Conservation (phyloP, 1,140 invertebrate genomes). For the Whitmania pigra region DNA sequence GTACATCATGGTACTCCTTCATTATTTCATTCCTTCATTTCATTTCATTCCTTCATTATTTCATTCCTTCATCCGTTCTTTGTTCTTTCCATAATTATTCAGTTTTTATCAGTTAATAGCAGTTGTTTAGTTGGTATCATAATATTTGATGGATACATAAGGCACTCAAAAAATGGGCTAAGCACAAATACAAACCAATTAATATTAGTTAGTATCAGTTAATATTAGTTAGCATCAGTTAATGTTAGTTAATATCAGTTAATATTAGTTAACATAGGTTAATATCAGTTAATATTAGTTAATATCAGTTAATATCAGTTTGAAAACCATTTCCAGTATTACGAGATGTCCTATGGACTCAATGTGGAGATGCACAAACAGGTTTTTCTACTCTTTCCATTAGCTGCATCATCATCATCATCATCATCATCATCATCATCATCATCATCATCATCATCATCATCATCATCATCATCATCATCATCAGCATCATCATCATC, state of each 20-base stretch:
- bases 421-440: not conserved
- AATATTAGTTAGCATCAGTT: too few species aligned
- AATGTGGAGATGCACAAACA: constrained; percentile 99
- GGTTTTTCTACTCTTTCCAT: constrained; percentile 46
- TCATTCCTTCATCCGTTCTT: not conserved
- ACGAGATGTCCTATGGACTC: constrained; percentile 98
- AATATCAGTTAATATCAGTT: constrained; percentile 21
- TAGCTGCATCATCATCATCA: not conserved
- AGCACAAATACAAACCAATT: too few species aligned
- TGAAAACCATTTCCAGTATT: constrained; percentile 83
- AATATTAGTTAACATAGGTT: too few species aligned
- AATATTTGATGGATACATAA: too few species aligned
- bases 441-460: not conserved
- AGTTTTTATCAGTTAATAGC: too few species aligned
- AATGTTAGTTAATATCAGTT: too few species aligned
- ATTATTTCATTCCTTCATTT: not conserved
- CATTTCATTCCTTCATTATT: not conserved
- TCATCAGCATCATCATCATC: not conserved
- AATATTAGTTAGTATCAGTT: too few species aligned
- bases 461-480: not conserved
- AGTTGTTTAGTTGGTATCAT: too few species aligned
- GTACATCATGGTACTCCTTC: constrained; percentile 63
- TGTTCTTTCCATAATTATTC: too few species aligned
- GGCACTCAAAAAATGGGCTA: too few species aligned
- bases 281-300: too few species aligned